phyloP scores from a whole-genome alignment of 2,113 vertebrate genomes.

The Tauraco erythrolophus region DNA sequence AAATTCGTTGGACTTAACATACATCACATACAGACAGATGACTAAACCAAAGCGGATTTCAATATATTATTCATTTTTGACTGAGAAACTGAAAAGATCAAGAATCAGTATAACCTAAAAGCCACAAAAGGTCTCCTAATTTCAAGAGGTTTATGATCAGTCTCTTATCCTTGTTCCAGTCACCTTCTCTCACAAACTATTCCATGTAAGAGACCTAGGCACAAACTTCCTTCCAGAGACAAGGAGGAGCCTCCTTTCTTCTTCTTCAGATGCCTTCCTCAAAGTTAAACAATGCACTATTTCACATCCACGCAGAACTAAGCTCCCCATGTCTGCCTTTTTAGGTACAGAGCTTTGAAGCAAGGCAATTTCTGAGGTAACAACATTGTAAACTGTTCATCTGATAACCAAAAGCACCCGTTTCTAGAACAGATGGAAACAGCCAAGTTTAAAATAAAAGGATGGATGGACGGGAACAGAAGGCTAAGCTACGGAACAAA shows the following conservation, averaged over 20 bases:
- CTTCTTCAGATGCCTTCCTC: background rate
- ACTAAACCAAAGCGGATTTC: background rate
- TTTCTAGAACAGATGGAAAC: background rate
- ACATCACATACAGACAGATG: fast-evolving
- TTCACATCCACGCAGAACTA: background rate
- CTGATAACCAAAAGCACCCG: background rate
- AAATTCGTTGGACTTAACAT: fast-evolving
- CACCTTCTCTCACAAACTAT: background rate
- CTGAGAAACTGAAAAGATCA: background rate
- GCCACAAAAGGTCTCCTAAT: background rate
- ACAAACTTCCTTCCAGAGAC: background rate
- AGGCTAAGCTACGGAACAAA: background rate
- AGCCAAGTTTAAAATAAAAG: background rate
- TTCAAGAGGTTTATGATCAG: background rate
- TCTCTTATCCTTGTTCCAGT: background rate
- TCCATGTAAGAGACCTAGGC: background rate
- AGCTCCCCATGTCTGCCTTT: background rate
- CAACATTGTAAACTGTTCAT: background rate
- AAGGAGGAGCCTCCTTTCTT: background rate
- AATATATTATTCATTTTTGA: background rate
- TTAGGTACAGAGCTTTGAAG: background rate
- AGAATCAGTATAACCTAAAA: background rate
- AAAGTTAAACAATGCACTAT: fast-evolving
- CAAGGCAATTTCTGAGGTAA: background rate
- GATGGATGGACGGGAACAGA: background rate